Evolutionary conservation across 35 echinoderm and acorn worm genomes (phyloP).

Genomic region (Ophiothrix spiculata): DNA sequence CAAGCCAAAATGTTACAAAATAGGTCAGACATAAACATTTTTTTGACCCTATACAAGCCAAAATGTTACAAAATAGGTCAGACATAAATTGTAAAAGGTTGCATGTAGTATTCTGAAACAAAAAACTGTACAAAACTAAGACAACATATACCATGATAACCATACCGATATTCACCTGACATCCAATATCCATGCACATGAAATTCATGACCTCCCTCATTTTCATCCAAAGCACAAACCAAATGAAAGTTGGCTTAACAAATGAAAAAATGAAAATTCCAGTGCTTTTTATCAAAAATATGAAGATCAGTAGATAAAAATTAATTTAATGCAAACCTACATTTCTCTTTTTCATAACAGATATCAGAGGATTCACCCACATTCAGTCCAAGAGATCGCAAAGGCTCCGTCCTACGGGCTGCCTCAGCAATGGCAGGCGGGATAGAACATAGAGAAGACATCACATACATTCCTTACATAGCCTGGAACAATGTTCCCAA

Average conservation of each 20-base stretch:
- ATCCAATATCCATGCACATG: too few relatives aligned
- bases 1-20: too few relatives aligned
- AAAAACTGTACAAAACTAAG: too few relatives aligned
- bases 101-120: too few relatives aligned
- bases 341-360: slow-evolving; percentile 29
- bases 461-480: slow-evolving; percentile 88
- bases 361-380: slow-evolving; percentile 68
- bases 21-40: too few relatives aligned
- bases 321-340: not conserved
- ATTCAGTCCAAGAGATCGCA: slow-evolving; percentile 76
- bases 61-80: too few relatives aligned
- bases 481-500: slow-evolving; percentile 87
- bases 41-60: too few relatives aligned
- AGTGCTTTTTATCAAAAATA: not conserved
- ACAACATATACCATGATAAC: too few relatives aligned
- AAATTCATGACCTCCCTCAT: too few relatives aligned
- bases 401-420: slow-evolving; percentile 81
- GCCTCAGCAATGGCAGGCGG: slow-evolving; percentile 97
- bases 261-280: not conserved
- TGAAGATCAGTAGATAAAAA: not conserved
- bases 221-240: not conserved
- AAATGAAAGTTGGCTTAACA: not conserved
- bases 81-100: too few relatives aligned
- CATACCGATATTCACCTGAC: too few relatives aligned
- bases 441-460: slow-evolving; percentile 83